phyloP scores from a whole-genome alignment of 2,113 vertebrate species.

The Centropus unirufus region DNA sequence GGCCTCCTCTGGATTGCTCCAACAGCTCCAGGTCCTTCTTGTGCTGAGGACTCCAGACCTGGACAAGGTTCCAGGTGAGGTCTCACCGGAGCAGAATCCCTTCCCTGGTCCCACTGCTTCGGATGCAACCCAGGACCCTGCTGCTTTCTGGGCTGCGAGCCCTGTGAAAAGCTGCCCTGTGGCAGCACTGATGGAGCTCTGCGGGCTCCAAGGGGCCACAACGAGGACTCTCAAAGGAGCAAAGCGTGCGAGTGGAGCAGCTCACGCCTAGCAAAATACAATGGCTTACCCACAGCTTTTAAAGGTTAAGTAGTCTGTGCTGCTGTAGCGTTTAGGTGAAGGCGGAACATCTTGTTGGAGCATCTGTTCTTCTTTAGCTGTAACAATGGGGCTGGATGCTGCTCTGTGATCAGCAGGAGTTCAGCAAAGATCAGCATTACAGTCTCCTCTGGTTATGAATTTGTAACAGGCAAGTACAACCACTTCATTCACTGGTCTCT shows the following conservation, averaged over 20 bases:
- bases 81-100: too few species aligned
- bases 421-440: not conserved
- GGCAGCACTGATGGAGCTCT: not conserved
- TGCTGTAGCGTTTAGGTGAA: not conserved
- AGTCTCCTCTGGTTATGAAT: not conserved
- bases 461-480: not conserved
- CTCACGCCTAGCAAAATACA: too few species aligned
- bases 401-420: not conserved
- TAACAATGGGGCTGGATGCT: not conserved
- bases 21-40: too few species aligned
- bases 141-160: not conserved
- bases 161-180: not conserved
- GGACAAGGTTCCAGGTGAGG: too few species aligned
- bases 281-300: not conserved
- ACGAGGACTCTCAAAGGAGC: not conserved
- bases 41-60: too few species aligned
- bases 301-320: not conserved
- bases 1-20: too few species aligned
- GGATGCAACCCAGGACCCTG: too few species aligned
- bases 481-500: not conserved
- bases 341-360: not conserved
- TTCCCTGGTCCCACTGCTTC: too few species aligned
- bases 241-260: not conserved
- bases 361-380: not conserved
- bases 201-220: not conserved